A percentile compares a stretch with the other conserved stretches of the same genome.
phyloP scores from a whole-genome alignment of 1,140 invertebrate species.

The Neodiprion lecontei region DNA sequence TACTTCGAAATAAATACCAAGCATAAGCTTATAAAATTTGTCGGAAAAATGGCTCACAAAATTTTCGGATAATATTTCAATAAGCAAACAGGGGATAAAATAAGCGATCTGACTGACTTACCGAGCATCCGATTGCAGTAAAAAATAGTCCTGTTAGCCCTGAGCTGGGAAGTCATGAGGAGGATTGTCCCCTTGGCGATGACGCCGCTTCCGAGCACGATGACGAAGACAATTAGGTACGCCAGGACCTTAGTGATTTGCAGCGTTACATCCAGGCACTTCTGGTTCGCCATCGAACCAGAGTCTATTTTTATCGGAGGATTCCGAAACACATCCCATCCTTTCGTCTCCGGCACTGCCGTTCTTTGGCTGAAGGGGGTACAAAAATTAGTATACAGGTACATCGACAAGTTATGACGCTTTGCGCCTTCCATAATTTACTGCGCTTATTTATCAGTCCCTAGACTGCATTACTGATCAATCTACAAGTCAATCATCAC shows the following conservation, averaged over 20 bases:
- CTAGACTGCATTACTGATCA: not conserved
- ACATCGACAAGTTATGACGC: not conserved
- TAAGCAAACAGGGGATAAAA: not conserved
- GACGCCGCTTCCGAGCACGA: constrained; percentile 83
- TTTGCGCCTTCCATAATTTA: constrained; percentile 8
- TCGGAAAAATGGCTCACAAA: not conserved
- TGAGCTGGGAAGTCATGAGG: constrained; percentile 91
- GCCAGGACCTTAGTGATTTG: constrained; percentile 86
- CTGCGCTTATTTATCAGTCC: constrained; percentile 3
- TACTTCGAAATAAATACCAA: not conserved
- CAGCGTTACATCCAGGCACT: constrained; percentile 84
- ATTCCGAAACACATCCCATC: constrained; percentile 94
- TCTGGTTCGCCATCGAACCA: constrained; percentile 86
- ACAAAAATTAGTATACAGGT: constrained; percentile 14
- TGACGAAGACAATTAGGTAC: constrained; percentile 83
- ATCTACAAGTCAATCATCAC: constrained; percentile 60
- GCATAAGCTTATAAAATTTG: too few species aligned
- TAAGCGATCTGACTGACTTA: constrained; percentile 55
- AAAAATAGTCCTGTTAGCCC: constrained; percentile 73
- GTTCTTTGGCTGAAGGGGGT: constrained; percentile 74
- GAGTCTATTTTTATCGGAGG: constrained; percentile 87
- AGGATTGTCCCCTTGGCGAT: constrained; percentile 86
- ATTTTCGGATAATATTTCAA: not conserved
- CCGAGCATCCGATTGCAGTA: constrained; percentile 86
- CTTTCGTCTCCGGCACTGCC: constrained; percentile 84